Percentiles rank a stretch among this genome's conserved stretches.
Evolutionary conservation across 2,888 invertebrate species (phyloP).

Genomic region (Ophion slaviceki): DNA sequence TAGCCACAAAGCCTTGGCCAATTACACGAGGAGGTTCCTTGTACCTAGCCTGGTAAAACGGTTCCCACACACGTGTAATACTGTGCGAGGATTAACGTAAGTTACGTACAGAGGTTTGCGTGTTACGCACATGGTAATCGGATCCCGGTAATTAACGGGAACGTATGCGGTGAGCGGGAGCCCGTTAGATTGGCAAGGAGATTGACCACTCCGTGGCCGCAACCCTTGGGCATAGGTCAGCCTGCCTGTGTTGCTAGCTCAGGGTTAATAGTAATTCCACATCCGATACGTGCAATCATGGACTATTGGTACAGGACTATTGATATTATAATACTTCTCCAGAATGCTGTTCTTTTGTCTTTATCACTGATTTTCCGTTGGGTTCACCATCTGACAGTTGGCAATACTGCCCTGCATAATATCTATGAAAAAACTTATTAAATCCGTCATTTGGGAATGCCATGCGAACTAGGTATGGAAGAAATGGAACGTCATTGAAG

Average conservation of each 20-base stretch:
- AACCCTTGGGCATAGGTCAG: conserved; percentile 59
- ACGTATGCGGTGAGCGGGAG: conserved; percentile 61
- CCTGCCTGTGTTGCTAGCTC: conserved; percentile 50
- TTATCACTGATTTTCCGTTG: background rate
- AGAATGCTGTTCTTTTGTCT: background rate
- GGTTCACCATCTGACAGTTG: too few relatives aligned
- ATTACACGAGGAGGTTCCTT: background rate
- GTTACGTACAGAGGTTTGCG: conserved; percentile 64
- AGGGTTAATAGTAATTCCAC: conserved; percentile 65
- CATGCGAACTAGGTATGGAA: too few relatives aligned
- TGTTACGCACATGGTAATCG: conserved; percentile 70
- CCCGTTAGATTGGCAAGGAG: conserved; percentile 65
- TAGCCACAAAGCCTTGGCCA: background rate
- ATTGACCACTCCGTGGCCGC: conserved; percentile 65
- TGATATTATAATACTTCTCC: background rate
- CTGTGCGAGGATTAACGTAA: conserved; percentile 68
- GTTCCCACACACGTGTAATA: conserved; percentile 56
- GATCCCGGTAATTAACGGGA: conserved; percentile 72
- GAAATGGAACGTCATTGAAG: too few relatives aligned
- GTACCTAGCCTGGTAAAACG: conserved; percentile 40
- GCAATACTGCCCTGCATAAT: too few relatives aligned
- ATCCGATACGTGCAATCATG: conserved; percentile 56
- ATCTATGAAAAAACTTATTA: too few relatives aligned
- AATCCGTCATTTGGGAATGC: too few relatives aligned
- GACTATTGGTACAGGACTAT: conserved; percentile 30